Evolutionary conservation across 1,140 invertebrate species (phyloP).

Genomic region (Drosophila busckii): DNA sequence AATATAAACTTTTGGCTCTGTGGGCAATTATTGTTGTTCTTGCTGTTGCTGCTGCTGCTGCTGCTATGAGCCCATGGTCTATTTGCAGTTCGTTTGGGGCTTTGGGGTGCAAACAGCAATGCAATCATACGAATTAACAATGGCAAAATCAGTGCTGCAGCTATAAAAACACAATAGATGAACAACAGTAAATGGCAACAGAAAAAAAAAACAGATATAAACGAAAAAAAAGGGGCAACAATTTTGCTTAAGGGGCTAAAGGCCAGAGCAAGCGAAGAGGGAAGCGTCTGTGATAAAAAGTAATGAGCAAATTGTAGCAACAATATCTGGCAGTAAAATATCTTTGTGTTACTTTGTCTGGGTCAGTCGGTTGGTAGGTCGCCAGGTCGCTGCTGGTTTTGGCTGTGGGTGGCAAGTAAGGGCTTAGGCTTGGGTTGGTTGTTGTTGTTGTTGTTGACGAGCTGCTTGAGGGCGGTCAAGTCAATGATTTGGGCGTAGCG

Average conservation of each 20-base stretch:
- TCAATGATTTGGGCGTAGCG: slow-evolving; percentile 68
- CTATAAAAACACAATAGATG: slow-evolving; percentile 56
- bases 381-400: slow-evolving; percentile 4
- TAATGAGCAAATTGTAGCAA: slow-evolving; percentile 73
- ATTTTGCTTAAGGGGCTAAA: slow-evolving; percentile 57
- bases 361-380: slow-evolving; percentile 62
- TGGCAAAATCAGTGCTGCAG: slow-evolving; percentile 58
- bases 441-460: slow-evolving; percentile 26
- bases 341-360: slow-evolving; percentile 74
- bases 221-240: slow-evolving; percentile 59
- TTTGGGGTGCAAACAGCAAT: slow-evolving; percentile 35
- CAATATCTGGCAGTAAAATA: slow-evolving; percentile 58
- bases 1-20: slow-evolving; percentile 29
- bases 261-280: slow-evolving; percentile 18
- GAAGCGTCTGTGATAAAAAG: slow-evolving; percentile 61
- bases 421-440: slow-evolving; percentile 2
- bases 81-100: slow-evolving; percentile 38
- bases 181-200: slow-evolving; percentile 1
- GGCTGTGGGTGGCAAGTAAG: slow-evolving; percentile 16
- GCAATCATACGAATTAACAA: slow-evolving; percentile 64
- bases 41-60: slow-evolving; percentile 1
- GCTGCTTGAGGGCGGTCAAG: slow-evolving; percentile 25
- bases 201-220: background rate
- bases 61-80: slow-evolving; percentile 23
- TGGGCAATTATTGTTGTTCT: slow-evolving; percentile 5